Conservation (phyloP, 2,797 vertebrate genomes). For the Pantherophis vulpinus region DNA sequence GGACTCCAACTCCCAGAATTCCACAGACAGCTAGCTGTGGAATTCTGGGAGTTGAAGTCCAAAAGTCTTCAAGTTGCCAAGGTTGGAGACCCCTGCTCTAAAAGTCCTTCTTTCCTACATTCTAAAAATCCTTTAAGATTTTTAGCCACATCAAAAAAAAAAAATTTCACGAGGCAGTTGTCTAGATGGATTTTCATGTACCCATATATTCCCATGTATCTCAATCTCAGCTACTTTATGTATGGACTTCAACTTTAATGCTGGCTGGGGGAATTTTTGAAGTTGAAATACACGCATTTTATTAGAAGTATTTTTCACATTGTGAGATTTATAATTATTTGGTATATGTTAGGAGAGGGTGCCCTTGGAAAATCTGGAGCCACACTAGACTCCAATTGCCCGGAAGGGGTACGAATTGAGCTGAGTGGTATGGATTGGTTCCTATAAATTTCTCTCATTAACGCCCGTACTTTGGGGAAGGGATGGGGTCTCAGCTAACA, state of each 20-base stretch:
- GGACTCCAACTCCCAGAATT: no score
- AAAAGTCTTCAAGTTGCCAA: no score
- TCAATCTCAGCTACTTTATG: not conserved
- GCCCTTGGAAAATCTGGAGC: not conserved
- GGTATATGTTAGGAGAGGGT: not conserved
- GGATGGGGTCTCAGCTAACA: not conserved
- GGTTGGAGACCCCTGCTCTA: not conserved
- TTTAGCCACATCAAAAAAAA: not conserved
- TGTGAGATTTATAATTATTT: not conserved
- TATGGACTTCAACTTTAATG: not conserved
- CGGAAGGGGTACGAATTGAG: not conserved
- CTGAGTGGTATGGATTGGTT: not conserved
- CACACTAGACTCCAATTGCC: not conserved
- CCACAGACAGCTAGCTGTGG: no score
- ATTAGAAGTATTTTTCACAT: not conserved
- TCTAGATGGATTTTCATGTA: not conserved
- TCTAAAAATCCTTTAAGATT: not conserved
- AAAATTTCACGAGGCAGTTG: not conserved
- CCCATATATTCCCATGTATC: not conserved
- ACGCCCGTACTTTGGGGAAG: not conserved
- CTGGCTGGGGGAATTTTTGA: not conserved
- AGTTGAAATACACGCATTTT: not conserved
- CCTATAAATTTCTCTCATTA: not conserved
- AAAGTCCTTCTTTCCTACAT: no score
- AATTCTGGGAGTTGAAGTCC: no score